Evolutionary conservation across 2,888 invertebrate genomes (phyloP), one percentile per base, ranked within the genome.

Genomic region (Tachystola acroxantha): DNA sequence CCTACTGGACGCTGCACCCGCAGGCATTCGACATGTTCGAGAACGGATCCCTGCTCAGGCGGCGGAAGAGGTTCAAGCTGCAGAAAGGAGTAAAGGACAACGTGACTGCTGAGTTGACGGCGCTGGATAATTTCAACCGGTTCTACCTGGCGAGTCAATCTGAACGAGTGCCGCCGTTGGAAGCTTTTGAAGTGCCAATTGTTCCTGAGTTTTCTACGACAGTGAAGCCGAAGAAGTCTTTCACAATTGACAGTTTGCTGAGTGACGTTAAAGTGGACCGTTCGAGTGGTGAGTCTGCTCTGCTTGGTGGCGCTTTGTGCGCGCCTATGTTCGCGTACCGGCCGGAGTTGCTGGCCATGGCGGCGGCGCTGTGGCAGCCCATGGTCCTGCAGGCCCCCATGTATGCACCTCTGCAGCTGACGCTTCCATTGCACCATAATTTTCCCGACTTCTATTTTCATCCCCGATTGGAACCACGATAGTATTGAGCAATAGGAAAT

Each of bases 21-120:
- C 91, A 92, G 57, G 93, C 93, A 14, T 91, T 93, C 53, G 93
- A 93, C 68, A 95, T 95, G 95, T 95, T 95, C 71, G 95, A 96
- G 69, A 96, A 96, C 74, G 96, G 96, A 12, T 94, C 94, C 36
- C 89, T 95, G 42, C 87, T 96, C 7, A 84, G 96, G 27, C 88
- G 96, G 35, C 85, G 95, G 45, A 96, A 96, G 71, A 88, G 96
- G 5, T 96, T 95, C 78, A 95, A 95, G 87, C 81, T 94, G 32
- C 90, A 91, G 57, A 92, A 92, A 57, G 91, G 91, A 34, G 79
- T 79, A 40, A 80, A 80, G 50, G 79, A 79, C 42, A 75, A 88
- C 46, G 64, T 92, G 39, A 91, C 91, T 54, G 91, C 91, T 43
- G 92, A 92, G 64, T 61, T 93, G 42, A 91, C 92, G 0, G 92